Evolutionary conservation across 1,140 invertebrate species (phyloP).

Genomic region (Grapholita molesta): DNA sequence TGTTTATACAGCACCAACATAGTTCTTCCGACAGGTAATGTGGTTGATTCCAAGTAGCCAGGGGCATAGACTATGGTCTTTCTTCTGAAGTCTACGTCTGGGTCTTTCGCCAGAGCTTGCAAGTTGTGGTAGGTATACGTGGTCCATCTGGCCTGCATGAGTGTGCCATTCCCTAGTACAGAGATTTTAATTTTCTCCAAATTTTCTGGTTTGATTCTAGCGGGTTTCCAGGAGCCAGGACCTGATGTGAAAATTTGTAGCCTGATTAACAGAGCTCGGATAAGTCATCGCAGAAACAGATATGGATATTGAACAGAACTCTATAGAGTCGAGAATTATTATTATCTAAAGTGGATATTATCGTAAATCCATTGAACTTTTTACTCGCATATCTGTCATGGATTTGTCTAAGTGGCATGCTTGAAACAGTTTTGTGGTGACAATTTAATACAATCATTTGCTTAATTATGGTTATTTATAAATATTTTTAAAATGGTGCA

Average conservation of each 20-base stretch:
- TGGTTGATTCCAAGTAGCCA: neutral
- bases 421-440: too few relatives aligned
- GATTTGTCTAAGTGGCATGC: too few relatives aligned
- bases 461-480: too few relatives aligned
- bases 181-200: neutral
- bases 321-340: too few relatives aligned
- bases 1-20: constrained; percentile 34
- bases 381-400: too few relatives aligned
- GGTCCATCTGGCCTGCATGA: neutral
- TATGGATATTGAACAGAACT: too few relatives aligned
- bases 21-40: neutral
- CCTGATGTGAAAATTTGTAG: neutral
- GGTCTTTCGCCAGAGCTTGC: constrained; percentile 41
- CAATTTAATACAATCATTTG: too few relatives aligned
- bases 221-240: neutral
- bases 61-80: constrained; percentile 48
- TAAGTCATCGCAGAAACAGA: too few relatives aligned
- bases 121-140: constrained; percentile 53
- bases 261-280: too few relatives aligned
- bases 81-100: constrained; percentile 41
- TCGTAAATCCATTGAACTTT: too few relatives aligned
- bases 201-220: neutral
- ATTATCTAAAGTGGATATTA: too few relatives aligned
- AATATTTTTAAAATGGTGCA: too few relatives aligned
- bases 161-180: neutral